Base-by-base conservation (phyloP, 1,140 invertebrate genomes). In the Drosophila ercepeae region DNA sequence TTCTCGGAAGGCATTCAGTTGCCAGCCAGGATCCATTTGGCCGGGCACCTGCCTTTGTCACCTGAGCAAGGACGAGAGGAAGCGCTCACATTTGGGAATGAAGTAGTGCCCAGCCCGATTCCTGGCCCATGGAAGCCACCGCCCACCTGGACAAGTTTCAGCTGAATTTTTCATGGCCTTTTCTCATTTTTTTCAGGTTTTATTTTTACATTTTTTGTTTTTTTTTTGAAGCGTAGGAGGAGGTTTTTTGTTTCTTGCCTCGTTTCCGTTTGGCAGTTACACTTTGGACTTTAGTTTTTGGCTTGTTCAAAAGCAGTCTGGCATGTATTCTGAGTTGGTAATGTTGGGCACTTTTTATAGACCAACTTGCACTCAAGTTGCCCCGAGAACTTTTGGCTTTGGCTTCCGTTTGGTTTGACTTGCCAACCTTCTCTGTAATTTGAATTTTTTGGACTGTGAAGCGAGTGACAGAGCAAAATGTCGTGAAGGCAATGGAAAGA, bases 391-490 rank as follows among this genome's bases (percentile, higher is more conserved):
- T 82, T 81, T 82, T 77, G 55, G 60, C 61, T 75, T 81, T 81
- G 67, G 67, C 61, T 67, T 73, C 50, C 54, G 59, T 63, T 70
- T 65, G 55, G 54, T 65, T 77, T 54, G 53, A 44, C 67, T 54
- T 53, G 53, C 52, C 79, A 70, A 70, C 79, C 75, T 84, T 49
- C 77, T 78, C 78, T 83, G 77, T 86, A 86, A 86, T 86, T 86
- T 86, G 82, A 86, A 88, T 86, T 77, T 88, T 74, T 67, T 76
- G 61, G 81, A 88, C 81, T 86, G 81, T 86, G 61, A 88, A 79
- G 73, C 52, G 48, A 53, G 60, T 44, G 75, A 71, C 50, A 34
- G 50, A 48, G 39, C 34, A 51, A 73, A 64, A 53, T 73, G 70
- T 64, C 68, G 36, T 27, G 16, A 14, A 53, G 44, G 21, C 19